Evolutionary conservation across 2,113 vertebrate species (phyloP), one percentile per base, ranked within the genome.

Genomic region (Anolis carolinensis): DNA sequence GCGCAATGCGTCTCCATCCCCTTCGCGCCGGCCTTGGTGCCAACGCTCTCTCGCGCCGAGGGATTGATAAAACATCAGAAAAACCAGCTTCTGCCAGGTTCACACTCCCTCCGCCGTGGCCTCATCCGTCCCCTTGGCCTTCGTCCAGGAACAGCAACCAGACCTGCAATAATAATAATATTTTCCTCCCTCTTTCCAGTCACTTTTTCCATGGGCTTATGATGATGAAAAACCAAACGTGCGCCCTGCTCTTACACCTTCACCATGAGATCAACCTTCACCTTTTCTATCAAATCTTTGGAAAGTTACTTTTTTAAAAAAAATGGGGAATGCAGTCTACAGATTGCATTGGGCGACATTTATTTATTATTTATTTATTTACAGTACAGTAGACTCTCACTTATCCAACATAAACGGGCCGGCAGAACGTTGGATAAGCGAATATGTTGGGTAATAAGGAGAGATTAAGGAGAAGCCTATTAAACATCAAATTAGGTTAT

Each of bases 41-140:
- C 86, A 84, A 76, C 0, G 0, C 80, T 81, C 68, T 50, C 73
- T 44, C 39, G 39, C 14, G 3, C 39, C 70, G 59, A 25, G 68
- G 74, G 71, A 74, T 83, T 52, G 86, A 79, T 86, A 71, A 86
- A 87, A 86, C 63, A 76, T 48, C 1, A 81, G 39, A 86, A 76
- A 86, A 93, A 86, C 39, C 67, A 5, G 67, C 81, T 1, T 48
- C 50, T 68, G 79, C 65, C 84, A 93, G 89, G 86, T 88, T 70
- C 55, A 85, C 79, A 62, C 71, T 20, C 70, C 23, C 32, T 11
- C 52, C 55, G 3, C 34, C 14, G 18, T 18, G 4, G 18, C 78
- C 32, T 1, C 7, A 34, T n/a, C 16, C 44, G 65, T 78, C 79
- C 75, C 83, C 48, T 52, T 0, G 1, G 87, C 85, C 52, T 1